Conservation (phyloP, 2,797 vertebrate genomes). For the Halcyon leucocephala region DNA sequence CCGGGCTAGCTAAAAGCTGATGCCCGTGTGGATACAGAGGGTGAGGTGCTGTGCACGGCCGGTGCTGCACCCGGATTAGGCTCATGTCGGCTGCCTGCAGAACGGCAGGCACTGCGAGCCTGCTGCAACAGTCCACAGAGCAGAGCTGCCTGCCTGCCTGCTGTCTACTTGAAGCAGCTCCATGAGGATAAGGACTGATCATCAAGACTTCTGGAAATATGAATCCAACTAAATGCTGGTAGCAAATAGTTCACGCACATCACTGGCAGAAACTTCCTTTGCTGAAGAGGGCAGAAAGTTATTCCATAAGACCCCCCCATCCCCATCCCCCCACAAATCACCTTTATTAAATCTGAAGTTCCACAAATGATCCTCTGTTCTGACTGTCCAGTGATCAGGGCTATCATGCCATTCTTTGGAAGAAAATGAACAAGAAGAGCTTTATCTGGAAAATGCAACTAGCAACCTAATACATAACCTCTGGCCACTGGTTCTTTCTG, state of each 20-base stretch:
- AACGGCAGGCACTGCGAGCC: rapidly evolving
- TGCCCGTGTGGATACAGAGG: rapidly evolving
- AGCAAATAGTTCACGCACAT: background rate
- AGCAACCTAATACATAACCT: background rate
- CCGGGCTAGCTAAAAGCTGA: background rate
- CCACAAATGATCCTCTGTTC: background rate
- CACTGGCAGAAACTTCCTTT: background rate
- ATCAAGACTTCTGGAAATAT: background rate
- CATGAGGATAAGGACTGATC: rapidly evolving
- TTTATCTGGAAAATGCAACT: background rate
- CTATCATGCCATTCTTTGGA: background rate
- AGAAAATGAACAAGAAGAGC: background rate
- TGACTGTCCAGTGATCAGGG: rapidly evolving
- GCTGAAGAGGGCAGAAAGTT: background rate
- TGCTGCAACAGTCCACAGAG: rapidly evolving
- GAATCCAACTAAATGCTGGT: background rate
- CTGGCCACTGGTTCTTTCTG: background rate
- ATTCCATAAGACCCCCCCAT: background rate
- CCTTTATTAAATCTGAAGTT: background rate
- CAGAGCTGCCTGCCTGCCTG: background rate
- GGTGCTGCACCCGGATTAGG: background rate
- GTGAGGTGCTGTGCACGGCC: background rate
- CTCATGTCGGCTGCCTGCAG: background rate
- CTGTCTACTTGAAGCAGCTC: background rate
- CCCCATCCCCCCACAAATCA: background rate